Base-by-base conservation (phyloP, 2,797 vertebrate species). In the Falco columbarius region DNA sequence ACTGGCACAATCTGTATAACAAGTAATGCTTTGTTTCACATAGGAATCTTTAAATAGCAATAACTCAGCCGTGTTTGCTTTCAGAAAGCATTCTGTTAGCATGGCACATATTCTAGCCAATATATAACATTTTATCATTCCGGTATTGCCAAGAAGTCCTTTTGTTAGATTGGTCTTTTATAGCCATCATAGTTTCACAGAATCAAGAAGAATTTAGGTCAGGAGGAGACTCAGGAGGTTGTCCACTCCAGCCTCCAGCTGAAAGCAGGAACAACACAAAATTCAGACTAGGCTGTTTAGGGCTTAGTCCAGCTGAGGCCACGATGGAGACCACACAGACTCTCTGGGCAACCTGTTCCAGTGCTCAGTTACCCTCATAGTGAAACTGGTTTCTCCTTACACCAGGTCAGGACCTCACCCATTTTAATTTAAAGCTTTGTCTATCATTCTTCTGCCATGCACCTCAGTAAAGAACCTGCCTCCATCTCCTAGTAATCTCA, bases 21-120 rank as follows among this genome's bases (percentile, higher is more conserved):
- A 77, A 75, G 81, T 91, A 82, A 83, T 80, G 81, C 75, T 62
- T 72, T 91, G 59, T 84, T 94, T 95, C 85, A 89, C 66, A 13
- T 89, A 86, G 46, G 55, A 77, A 61, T 55, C 54, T n/a, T 86
- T 87, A 86, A 76, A 86, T 91, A 83, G 92, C 81, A 93, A 77
- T 84, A 71, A 59, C 36, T 81, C 85, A 88, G 36, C 65, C 9
- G 7, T 49, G 63, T 94, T 95, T 96, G 83, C 65, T 88, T 96
- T 92, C 10, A 1, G 36, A 58, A 59, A 82, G 18, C 30, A 54
- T 76, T 81, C 74, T 86, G n/a, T 71, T 74, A 58, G 75, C 40
- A 63, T 81, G 65, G 94, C 36, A 71, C 54, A 52, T 89, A 34
- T 23, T 75, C 93, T 70, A 86, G 55, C 88, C 75, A 65, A 72